phyloP scores from a whole-genome alignment of 2,888 invertebrate species.

The Erpobdella octoculata region DNA sequence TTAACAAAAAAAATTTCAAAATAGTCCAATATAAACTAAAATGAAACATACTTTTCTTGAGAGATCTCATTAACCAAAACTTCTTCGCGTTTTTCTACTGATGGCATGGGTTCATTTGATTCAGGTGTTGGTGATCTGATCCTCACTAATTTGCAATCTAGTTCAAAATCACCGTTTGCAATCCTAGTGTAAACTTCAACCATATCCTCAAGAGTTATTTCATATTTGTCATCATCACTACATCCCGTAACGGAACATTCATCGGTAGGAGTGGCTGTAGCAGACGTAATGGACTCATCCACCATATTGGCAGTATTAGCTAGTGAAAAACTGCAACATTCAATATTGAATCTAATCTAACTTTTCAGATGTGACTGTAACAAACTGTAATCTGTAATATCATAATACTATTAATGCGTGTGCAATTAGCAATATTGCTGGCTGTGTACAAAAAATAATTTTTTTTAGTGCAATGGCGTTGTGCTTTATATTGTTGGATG shows the following conservation, averaged over 20 bases:
- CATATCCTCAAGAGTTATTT: slow-evolving; percentile 17
- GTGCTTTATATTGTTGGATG: too few species aligned
- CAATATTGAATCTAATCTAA: too few species aligned
- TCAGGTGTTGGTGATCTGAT: not conserved
- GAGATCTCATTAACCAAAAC: not conserved
- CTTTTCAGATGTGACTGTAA: too few species aligned
- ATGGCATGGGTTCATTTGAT: not conserved
- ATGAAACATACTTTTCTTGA: not conserved
- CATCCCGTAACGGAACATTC: not conserved
- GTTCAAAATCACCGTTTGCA: not conserved
- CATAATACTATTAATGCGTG: too few species aligned
- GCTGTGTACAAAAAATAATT: too few species aligned
- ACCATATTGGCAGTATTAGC: too few species aligned
- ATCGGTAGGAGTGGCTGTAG: not conserved
- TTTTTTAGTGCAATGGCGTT: too few species aligned
- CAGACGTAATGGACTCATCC: too few species aligned
- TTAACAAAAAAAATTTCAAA: not conserved
- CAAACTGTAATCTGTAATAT: too few species aligned
- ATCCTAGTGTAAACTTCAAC: slow-evolving; percentile 6
- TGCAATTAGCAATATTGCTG: too few species aligned
- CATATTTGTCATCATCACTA: slow-evolving; percentile 17
- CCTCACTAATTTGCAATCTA: not conserved
- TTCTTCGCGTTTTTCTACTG: not conserved
- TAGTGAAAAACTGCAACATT: too few species aligned
- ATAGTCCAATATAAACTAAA: not conserved